Percentiles rank a stretch among this genome's conserved stretches.
phyloP scores from a whole-genome alignment of 2,888 invertebrate genomes.

The Cecidostiba fungosa region DNA sequence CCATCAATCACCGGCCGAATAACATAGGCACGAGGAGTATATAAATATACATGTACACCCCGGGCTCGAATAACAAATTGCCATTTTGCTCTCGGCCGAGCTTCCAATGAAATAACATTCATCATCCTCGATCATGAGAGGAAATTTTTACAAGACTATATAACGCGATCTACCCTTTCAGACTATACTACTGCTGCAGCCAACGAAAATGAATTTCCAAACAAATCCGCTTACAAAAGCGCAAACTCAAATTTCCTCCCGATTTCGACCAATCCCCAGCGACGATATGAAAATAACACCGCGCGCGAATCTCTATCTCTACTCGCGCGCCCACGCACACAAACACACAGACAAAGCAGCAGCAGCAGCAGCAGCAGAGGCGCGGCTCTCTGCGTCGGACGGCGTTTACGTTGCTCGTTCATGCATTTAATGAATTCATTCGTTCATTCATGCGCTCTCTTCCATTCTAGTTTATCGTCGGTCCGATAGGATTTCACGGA shows the following conservation, averaged over 20 bases:
- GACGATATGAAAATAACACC: slow-evolving; percentile 23
- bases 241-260: slow-evolving; percentile 28
- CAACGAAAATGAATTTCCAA: neutral
- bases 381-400: slow-evolving; percentile 39
- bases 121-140: slow-evolving; percentile 30
- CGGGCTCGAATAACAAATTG: slow-evolving; percentile 43
- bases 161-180: neutral
- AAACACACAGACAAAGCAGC: slow-evolving; percentile 18
- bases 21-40: slow-evolving; percentile 17
- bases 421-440: slow-evolving; percentile 71
- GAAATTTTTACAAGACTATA: neutral
- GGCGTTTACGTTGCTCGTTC: slow-evolving; percentile 68
- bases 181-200: neutral
- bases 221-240: neutral
- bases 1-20: slow-evolving; percentile 31
- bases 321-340: neutral
- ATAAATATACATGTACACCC: neutral
- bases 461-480: slow-evolving; percentile 72
- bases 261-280: neutral
- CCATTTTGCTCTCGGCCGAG: neutral
- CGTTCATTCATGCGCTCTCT: slow-evolving; percentile 66
- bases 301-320: neutral
- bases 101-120: slow-evolving; percentile 29
- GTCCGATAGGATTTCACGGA: slow-evolving; percentile 65
- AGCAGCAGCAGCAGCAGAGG: neutral